Conservation (phyloP, 2,113 vertebrate genomes). For the Kryptolebias marmoratus region DNA sequence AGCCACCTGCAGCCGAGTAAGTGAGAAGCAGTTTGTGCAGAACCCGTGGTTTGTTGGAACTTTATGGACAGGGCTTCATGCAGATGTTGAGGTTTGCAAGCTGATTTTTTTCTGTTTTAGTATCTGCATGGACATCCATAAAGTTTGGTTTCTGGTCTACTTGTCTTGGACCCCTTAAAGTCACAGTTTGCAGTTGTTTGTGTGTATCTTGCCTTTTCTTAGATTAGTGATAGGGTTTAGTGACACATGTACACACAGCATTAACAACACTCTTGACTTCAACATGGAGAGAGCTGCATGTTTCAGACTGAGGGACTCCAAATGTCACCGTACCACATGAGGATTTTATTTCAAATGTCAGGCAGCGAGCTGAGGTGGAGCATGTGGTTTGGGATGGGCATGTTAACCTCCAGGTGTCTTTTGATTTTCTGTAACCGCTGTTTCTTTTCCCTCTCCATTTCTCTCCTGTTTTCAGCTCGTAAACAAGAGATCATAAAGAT, state of each 20-base stretch:
- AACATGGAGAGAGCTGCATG: background rate
- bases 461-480: conserved; percentile 81
- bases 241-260: background rate
- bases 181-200: background rate
- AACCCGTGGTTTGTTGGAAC: background rate
- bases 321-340: conserved; percentile 18
- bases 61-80: conserved; percentile 21
- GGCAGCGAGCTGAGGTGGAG: conserved; percentile 3
- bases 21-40: conserved; percentile 42
- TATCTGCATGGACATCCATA: conserved; percentile 24
- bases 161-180: background rate
- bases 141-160: conserved; percentile 10
- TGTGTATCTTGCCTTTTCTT: background rate
- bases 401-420: conserved; percentile 10
- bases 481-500: conserved; percentile 99
- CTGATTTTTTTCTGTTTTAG: no score
- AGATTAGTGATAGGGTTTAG: background rate
- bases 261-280: no score
- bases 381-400: background rate
- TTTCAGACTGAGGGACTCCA: conserved; percentile 7
- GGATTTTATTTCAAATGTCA: conserved; percentile 35
- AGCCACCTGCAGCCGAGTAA: conserved; percentile 72
- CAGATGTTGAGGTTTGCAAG: conserved; percentile 2
- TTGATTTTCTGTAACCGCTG: conserved; percentile 16
- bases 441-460: background rate